Evolutionary conservation across 2,113 vertebrate species (phyloP), one percentile per base, ranked within the genome.

Genomic region (Notarius quadriscutis): DNA sequence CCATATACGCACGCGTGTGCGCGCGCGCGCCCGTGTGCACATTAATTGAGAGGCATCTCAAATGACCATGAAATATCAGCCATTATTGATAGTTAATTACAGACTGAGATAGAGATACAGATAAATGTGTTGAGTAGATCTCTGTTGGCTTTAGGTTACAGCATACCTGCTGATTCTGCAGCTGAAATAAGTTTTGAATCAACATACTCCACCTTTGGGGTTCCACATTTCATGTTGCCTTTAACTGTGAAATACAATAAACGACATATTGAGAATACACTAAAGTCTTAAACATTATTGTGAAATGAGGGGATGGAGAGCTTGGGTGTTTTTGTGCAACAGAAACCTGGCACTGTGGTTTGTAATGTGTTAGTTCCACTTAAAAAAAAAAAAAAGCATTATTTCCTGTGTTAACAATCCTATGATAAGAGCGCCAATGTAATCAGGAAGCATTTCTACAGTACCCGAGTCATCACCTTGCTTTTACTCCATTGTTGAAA

Each of bases 391-490:
- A 34, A 69, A 77, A 90, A 81, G 22, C 51, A 82, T 82, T 83
- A 57, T 83, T 88, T 89, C 83, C 88, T 89, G 83, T 51, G 25
- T 50, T 83, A 71, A 87, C 60, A 88, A 53, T 57, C 30, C 72
- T 84, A 65, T 80, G 69, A 81, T 85, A 34, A 27, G 27, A 51
- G 62, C 53, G 85, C 85, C 89, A 85, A 53, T 71, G 75, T 84
- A 86, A 83, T 88, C 84, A 86, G 81, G 87, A 90, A 84, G 83
- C 82, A 81, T 91, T 89, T 86, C 81, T 89, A 63, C 41, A 88
- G 87, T 87, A 74, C 50, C 12, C 65, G 62, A 62, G 63, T 78
- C 51, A 34, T 88, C 85, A 84, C 84, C 88, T 79, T 69, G 50
- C 69, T 81, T 86, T 55, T 88, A 81, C 80, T 78, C 74, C 63